A percentile compares a stretch with the other conserved stretches of the same genome.
phyloP scores from a whole-genome alignment of 2,888 invertebrate genomes.

The Villa cingulata region DNA sequence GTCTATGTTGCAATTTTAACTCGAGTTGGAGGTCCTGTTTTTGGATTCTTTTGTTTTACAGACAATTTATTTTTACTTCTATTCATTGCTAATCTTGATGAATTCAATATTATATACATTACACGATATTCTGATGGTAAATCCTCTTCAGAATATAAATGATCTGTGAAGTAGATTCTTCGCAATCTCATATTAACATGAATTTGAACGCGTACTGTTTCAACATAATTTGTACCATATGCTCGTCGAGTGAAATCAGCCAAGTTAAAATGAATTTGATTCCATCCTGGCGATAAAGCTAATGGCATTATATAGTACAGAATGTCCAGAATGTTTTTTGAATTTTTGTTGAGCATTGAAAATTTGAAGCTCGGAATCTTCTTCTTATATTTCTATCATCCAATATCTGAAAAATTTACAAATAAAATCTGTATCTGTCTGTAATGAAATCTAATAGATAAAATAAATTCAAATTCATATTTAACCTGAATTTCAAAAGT shows the following conservation, averaged over 20 bases:
- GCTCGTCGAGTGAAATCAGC: constrained; percentile 94
- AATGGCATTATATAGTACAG: constrained; percentile 97
- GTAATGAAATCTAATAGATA: too few species aligned
- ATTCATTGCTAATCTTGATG: neutral
- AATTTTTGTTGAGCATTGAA: constrained; percentile 85
- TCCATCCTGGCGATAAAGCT: constrained; percentile 56
- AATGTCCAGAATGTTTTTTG: too few species aligned
- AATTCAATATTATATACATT: constrained; percentile 18
- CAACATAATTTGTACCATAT: constrained; percentile 87
- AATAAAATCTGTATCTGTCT: neutral
- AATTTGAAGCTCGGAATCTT: constrained; percentile 92
- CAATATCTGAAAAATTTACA: constrained; percentile 39
- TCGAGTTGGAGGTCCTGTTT: constrained; percentile 30
- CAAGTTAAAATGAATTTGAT: constrained; percentile 89
- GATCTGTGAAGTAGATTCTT: constrained; percentile 85
- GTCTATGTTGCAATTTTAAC: constrained; percentile 1
- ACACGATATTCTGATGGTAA: constrained; percentile 80
- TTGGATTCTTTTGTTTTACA: constrained; percentile 14
- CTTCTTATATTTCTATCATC: constrained; percentile 91
- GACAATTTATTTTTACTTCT: neutral
- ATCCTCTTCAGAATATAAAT: constrained; percentile 82
- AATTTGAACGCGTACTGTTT: constrained; percentile 81
- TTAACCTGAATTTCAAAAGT: constrained; percentile 72
- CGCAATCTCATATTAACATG: constrained; percentile 95
- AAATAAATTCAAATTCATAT: constrained; percentile 12